Evolutionary conservation across 2,797 vertebrate species (phyloP).

Genomic region (Dendrocincla fuliginosa): DNA sequence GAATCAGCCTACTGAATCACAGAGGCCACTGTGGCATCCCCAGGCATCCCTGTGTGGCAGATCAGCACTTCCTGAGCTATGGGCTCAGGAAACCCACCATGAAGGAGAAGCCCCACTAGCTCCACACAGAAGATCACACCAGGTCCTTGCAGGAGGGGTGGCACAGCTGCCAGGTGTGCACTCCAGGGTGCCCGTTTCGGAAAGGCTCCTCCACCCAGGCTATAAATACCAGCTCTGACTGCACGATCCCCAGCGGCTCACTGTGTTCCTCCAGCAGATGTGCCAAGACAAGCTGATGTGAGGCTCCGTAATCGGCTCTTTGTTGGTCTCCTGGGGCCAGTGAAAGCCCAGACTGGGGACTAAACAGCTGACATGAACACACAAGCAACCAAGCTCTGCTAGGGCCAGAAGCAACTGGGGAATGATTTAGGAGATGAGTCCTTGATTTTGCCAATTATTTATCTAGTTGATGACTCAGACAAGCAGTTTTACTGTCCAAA

Average conservation of each 20-base stretch:
- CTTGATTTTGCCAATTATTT: constrained; percentile 64
- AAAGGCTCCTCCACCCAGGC: neutral
- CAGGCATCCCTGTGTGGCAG: fast-evolving
- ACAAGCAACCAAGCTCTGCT: neutral
- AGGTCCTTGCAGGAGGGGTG: neutral
- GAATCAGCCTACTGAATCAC: neutral
- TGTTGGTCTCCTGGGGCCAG: neutral
- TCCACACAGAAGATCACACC: fast-evolving
- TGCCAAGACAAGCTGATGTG: constrained; percentile 40
- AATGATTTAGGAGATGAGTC: constrained; percentile 52
- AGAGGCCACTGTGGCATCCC: fast-evolving
- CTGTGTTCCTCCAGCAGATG: neutral
- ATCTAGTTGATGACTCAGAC: constrained; percentile 62
- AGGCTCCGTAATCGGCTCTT: neutral
- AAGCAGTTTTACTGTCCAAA: constrained; percentile 54
- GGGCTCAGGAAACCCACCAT: fast-evolving
- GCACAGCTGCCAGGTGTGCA: constrained; percentile 6
- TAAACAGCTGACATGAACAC: neutral
- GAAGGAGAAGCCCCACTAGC: neutral
- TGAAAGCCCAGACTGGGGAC: constrained; percentile 53
- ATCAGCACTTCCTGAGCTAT: fast-evolving
- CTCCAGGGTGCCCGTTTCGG: neutral
- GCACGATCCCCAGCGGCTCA: neutral
- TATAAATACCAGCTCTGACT: neutral
- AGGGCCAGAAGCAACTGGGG: neutral